Evolutionary conservation across 2,888 invertebrate species (phyloP).

Genomic region (Hypena proboscidalis): DNA sequence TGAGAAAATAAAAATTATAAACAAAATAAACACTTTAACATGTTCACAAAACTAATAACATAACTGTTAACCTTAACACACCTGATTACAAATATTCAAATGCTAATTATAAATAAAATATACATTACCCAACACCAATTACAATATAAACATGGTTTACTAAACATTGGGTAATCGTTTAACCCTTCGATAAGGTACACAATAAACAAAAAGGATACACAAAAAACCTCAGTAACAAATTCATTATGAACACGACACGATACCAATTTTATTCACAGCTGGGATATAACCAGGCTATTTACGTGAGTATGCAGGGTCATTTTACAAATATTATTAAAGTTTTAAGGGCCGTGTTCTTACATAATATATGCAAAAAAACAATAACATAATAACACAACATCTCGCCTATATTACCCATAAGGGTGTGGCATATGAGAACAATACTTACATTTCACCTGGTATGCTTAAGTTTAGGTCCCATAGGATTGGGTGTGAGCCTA

Average conservation of each 20-base stretch:
- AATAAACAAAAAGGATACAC: conserved; percentile 50
- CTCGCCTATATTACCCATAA: too few species aligned
- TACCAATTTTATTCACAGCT: conserved; percentile 80
- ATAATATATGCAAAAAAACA: too few species aligned
- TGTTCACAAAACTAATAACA: conserved; percentile 5
- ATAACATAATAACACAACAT: too few species aligned
- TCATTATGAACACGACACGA: conserved; percentile 74
- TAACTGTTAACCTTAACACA: conserved; percentile 8
- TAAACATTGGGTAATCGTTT: conserved; percentile 40
- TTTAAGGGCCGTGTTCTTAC: too few species aligned
- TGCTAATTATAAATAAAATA: conserved; percentile 32
- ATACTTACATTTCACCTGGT: too few species aligned
- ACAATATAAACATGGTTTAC: conserved; percentile 35
- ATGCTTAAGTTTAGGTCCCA: too few species aligned
- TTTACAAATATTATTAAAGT: too few species aligned
- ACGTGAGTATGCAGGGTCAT: too few species aligned
- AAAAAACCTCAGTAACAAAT: conserved; percentile 63
- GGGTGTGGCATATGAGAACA: too few species aligned
- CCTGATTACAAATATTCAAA: conserved; percentile 8
- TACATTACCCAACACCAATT: conserved; percentile 41
- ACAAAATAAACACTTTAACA: background rate
- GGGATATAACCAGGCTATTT: conserved; percentile 72
- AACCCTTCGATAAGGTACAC: conserved; percentile 45
- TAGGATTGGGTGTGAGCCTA: too few species aligned
- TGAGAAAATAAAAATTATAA: too few species aligned